Base-by-base conservation (phyloP, 2,888 invertebrate species). In the Aricia artaxerxes region DNA sequence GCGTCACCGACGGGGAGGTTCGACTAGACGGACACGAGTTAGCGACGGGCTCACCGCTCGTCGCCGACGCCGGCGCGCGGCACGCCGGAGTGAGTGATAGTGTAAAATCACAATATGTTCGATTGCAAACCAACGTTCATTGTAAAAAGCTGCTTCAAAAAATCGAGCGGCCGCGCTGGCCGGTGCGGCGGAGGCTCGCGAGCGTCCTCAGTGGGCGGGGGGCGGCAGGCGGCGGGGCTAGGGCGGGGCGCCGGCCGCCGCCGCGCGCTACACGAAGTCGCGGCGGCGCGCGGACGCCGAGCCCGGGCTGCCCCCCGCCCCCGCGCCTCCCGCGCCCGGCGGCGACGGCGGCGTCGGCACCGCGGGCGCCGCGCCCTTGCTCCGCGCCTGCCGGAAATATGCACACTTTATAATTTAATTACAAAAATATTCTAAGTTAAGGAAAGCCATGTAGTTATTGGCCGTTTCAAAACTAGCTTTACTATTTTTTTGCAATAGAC, bases 281-380 rank as follows among this genome's bases (percentile, higher is more conserved):
- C 88, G 85, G 78, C 88, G 85, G 6, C 87, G 86, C 83, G 82
- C 83, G 80, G 85, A 84, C 82, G 85, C 83, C 82, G 85, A 81
- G 81, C 82, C 75, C 69, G 78, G 79, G 78, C 80, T 80, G 72
- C 82, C 83, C 79, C 69, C 82, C 80, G 78, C 79, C 83, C 80
- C 79, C 80, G 81, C 81, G 76, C 77, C 79, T 75, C 80, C 79
- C 76, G 78, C 76, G 78, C 82, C 84, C 78, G 83, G 82, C 79
- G 84, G 83, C 79, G 83, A 83, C 77, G 82, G 82, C 80, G 92
- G 91, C 82, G 92, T 89, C 80, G 92, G 92, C 79, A 87, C 91
- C 80, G 86, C 87, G 73, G 91, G 91, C 78, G 91, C 91, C 57
- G 92, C 87, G 80, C 93, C 93, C 85, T 92, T 93, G 82, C 92